These are phyloP conservation scores for Lycaena phlaeas DNA, from an alignment of 2,888 invertebrate species.

Conservation along the genomic window DNA sequence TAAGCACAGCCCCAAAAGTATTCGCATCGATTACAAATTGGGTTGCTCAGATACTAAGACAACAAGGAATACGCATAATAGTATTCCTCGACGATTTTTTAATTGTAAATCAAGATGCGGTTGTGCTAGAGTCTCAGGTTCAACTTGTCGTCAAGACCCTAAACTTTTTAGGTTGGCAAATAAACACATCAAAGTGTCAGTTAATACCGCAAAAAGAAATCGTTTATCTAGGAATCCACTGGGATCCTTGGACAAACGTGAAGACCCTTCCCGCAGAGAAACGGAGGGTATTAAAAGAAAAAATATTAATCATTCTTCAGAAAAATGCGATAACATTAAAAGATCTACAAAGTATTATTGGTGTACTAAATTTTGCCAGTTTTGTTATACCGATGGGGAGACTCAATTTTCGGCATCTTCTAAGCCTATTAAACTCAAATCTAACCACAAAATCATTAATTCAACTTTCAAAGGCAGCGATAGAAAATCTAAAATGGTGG, in stretches of 20 bases:
- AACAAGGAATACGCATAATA: not conserved
- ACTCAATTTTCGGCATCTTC: not conserved
- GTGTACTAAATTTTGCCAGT: constrained; percentile 21
- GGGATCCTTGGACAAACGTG: constrained; percentile 14
- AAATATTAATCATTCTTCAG: constrained; percentile 7
- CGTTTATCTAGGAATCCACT: constrained; percentile 9
- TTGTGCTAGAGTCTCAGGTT: no score
- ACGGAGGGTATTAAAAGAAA: not conserved
- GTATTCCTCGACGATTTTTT: constrained; percentile 5
- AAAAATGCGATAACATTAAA: constrained; percentile 10
- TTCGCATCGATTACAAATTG: constrained; percentile 6
- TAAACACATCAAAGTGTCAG: no score
- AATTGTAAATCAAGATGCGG: not conserved
- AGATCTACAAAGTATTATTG: constrained; percentile 20
- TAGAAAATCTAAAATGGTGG: constrained; percentile 1
- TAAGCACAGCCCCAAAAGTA: not conserved
- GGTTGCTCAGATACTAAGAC: not conserved
- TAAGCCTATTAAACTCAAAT: not conserved
- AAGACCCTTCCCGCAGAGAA: constrained; percentile 17
- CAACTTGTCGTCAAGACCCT: no score
- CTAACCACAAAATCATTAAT: not conserved
- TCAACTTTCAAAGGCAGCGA: not conserved
- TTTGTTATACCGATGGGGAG: constrained; percentile 20
- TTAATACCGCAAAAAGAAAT: no score
- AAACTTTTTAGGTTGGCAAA: no score